Conservation (phyloP, 1,140 invertebrate species). For the Drosophila serrata region DNA sequence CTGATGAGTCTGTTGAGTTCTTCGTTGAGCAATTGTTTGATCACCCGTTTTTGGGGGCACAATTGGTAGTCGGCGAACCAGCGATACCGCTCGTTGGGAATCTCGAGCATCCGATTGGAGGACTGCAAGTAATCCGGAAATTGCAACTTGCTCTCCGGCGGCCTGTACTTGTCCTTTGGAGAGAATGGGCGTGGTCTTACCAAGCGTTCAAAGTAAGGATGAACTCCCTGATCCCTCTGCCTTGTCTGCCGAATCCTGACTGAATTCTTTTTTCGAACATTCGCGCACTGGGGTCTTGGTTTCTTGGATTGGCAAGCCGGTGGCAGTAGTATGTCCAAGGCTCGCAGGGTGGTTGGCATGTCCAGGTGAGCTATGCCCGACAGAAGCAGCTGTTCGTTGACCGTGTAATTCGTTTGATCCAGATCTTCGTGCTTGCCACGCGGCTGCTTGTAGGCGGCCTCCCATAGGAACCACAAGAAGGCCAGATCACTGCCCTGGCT, state of each 20-base stretch:
- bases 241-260: too few species aligned
- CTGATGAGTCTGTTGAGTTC: slow-evolving; percentile 19
- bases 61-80: slow-evolving; percentile 45
- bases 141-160: neutral
- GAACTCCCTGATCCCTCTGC: neutral
- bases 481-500: slow-evolving; percentile 62
- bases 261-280: neutral
- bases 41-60: slow-evolving; percentile 25
- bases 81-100: slow-evolving; percentile 31
- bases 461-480: slow-evolving; percentile 67
- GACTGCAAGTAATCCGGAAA: slow-evolving; percentile 25
- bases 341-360: slow-evolving; percentile 52
- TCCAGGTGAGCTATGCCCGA: slow-evolving; percentile 70
- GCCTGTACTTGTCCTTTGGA: neutral
- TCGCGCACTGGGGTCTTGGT: neutral
- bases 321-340: slow-evolving; percentile 61
- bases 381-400: slow-evolving; percentile 70
- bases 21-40: slow-evolving; percentile 20
- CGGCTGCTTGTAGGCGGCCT: slow-evolving; percentile 47
- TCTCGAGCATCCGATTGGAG: neutral
- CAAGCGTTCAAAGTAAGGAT: slow-evolving; percentile 35
- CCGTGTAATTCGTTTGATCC: slow-evolving; percentile 5
- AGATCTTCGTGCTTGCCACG: neutral
- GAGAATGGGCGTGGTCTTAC: slow-evolving; percentile 26
- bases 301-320: slow-evolving; percentile 36